Evolutionary conservation across 2,797 vertebrate genomes (phyloP).

Genomic region (Ataeniobius toweri): DNA sequence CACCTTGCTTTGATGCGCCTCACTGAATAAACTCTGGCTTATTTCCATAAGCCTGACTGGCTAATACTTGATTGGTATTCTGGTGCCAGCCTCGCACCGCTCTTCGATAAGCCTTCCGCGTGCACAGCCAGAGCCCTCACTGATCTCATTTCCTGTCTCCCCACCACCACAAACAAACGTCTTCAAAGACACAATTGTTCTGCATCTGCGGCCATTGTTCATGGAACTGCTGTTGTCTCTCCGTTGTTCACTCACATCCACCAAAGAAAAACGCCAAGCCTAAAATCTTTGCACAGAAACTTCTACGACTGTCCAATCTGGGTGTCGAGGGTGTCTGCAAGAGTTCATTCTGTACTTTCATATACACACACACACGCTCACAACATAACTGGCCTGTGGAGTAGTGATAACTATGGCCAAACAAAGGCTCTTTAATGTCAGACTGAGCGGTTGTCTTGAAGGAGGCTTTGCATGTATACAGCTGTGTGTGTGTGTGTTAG

Average conservation of each 20-base stretch:
- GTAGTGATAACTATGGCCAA: constrained; percentile 75
- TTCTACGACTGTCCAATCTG: constrained; percentile 21
- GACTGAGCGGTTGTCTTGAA: constrained; percentile 75
- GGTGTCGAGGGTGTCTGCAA: constrained; percentile 47
- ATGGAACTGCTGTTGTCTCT: constrained; percentile 54
- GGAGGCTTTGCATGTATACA: constrained; percentile 49
- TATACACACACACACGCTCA: constrained; percentile 44
- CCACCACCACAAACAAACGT: constrained; percentile 67
- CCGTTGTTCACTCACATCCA: constrained; percentile 40
- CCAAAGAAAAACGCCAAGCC: constrained; percentile 30
- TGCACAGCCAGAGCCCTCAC: constrained; percentile 57
- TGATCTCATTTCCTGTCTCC: constrained; percentile 80
- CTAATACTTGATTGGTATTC: constrained; percentile 77
- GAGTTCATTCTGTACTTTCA: constrained; percentile 57
- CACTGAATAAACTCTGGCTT: constrained; percentile 53
- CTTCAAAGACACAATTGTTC: constrained; percentile 70
- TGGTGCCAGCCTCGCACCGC: constrained; percentile 48
- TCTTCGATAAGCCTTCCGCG: constrained; percentile 60
- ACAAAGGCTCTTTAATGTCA: constrained; percentile 81
- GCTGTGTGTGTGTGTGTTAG: constrained; percentile 1
- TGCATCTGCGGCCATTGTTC: constrained; percentile 59
- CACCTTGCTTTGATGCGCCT: constrained; percentile 48
- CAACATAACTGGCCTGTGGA: constrained; percentile 71
- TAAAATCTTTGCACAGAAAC: constrained; percentile 25
- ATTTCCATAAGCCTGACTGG: constrained; percentile 66